phyloP scores from a whole-genome alignment of 2,113 vertebrate species.

The Bothrops jararaca region DNA sequence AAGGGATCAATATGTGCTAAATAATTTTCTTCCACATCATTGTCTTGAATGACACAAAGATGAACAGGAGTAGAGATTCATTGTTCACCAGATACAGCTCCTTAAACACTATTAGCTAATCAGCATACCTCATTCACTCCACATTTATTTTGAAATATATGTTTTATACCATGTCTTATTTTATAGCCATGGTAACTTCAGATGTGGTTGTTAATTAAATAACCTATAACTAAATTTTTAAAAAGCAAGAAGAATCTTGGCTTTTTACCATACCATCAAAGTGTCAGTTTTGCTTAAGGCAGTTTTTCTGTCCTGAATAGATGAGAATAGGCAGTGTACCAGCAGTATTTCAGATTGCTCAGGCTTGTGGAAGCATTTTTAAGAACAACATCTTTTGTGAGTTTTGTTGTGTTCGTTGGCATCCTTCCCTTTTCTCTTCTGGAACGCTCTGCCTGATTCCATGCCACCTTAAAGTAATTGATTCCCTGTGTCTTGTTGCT shows the following conservation, averaged over 20 bases:
- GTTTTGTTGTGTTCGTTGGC: background rate
- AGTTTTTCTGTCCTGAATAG: slow-evolving; percentile 33
- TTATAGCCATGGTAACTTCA: background rate
- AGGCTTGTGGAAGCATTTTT: background rate
- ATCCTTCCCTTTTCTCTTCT: background rate
- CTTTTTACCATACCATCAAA: slow-evolving; percentile 33
- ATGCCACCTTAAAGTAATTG: background rate
- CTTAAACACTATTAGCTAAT: background rate
- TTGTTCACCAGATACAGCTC: background rate
- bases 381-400: background rate
- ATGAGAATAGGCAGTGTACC: slow-evolving; percentile 4
- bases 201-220: background rate
- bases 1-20: background rate
- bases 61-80: background rate
- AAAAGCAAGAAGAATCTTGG: background rate
- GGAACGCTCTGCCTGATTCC: background rate
- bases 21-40: background rate
- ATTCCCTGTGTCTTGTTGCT: no score
- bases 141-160: background rate
- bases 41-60: background rate
- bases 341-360: slow-evolving; percentile 9
- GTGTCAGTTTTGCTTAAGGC: slow-evolving; percentile 42
- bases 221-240: background rate
- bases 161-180: background rate
- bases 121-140: background rate